These are phyloP conservation scores for Machaerirhynchus nigripectus DNA, from an alignment of 2,113 vertebrate genomes.

Conservation along the genomic window DNA sequence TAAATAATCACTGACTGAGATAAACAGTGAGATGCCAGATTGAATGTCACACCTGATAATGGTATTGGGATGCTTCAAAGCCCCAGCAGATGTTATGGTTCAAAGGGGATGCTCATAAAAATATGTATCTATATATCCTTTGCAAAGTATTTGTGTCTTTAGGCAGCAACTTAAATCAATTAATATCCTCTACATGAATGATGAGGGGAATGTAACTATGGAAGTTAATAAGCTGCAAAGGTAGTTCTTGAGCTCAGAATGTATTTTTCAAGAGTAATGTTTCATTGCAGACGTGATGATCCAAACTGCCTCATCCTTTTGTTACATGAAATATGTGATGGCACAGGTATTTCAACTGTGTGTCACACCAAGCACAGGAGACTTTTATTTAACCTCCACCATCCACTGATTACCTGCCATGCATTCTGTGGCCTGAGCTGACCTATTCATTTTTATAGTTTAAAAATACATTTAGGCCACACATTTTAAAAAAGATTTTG, in stretches of 20 bases:
- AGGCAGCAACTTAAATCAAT: not conserved
- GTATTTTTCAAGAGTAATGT: not conserved
- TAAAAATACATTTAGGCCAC: not conserved
- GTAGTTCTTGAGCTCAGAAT: not conserved
- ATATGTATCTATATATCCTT: not conserved
- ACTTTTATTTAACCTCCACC: not conserved
- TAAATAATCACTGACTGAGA: not conserved
- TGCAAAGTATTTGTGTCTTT: not conserved
- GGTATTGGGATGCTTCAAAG: not conserved
- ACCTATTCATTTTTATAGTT: not conserved
- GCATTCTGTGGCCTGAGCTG: not conserved
- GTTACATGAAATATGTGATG: not conserved
- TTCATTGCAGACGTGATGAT: not conserved
- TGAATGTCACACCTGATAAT: not conserved
- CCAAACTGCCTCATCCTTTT: not conserved
- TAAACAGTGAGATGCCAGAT: not conserved
- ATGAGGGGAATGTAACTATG: not conserved
- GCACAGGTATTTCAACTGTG: not conserved
- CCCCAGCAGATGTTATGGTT: not conserved
- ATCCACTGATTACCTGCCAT: not conserved
- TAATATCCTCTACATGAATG: not conserved
- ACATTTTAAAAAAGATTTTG: not conserved
- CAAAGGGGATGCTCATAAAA: not conserved
- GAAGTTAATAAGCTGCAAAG: not conserved
- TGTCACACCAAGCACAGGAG: not conserved